phyloP scores from a whole-genome alignment of 2,888 invertebrate species.

The Glyphotaelius pellucidus region DNA sequence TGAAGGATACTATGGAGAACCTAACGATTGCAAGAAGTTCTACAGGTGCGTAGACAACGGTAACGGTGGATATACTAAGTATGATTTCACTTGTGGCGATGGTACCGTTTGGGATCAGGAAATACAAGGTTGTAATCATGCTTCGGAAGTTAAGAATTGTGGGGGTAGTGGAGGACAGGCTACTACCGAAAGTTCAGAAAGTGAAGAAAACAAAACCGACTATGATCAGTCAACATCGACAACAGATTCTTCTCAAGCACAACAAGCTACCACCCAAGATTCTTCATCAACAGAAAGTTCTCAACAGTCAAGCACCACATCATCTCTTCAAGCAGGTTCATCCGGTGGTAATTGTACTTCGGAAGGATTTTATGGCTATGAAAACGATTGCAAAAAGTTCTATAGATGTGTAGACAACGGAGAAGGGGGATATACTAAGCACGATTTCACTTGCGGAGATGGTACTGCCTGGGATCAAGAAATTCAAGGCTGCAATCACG shows the following conservation, averaged over 20 bases:
- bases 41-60: conserved; percentile 85
- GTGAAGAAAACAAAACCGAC: conserved; percentile 44
- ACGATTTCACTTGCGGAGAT: conserved; percentile 81
- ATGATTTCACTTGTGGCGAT: conserved; percentile 85
- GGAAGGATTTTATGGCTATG: conserved; percentile 82
- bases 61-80: conserved; percentile 79
- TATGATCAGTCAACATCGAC: conserved; percentile 53
- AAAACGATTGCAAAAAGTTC: conserved; percentile 84
- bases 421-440: conserved; percentile 74
- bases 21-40: conserved; percentile 84
- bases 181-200: not conserved
- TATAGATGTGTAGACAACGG: conserved; percentile 82
- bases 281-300: conserved; percentile 37
- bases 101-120: conserved; percentile 81
- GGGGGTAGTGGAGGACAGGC: not conserved
- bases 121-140: conserved; percentile 73
- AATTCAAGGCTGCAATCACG: conserved; percentile 79
- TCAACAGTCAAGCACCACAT: conserved; percentile 34
- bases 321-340: conserved; percentile 36
- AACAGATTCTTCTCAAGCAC: conserved; percentile 37
- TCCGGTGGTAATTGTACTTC: conserved; percentile 50
- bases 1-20: conserved; percentile 83
- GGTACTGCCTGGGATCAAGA: conserved; percentile 84
- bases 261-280: conserved; percentile 18
- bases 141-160: conserved; percentile 69